Evolutionary conservation across 2,113 vertebrate genomes (phyloP).

Genomic region (Egretta garzetta): DNA sequence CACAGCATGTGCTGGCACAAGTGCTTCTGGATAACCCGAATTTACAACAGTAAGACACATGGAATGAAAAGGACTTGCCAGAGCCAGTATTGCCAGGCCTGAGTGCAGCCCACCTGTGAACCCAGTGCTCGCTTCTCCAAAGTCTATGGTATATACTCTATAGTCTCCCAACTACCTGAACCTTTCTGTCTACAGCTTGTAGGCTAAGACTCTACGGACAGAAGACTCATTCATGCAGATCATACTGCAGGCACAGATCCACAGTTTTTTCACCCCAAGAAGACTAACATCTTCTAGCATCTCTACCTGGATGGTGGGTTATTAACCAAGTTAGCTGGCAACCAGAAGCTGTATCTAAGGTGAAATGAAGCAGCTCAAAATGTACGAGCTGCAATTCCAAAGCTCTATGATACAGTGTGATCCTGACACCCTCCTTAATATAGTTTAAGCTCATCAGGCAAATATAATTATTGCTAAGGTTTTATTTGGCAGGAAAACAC

Average conservation of each 20-base stretch:
- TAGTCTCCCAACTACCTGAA: not conserved
- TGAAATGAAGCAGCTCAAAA: not conserved
- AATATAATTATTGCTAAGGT: conserved; percentile 28
- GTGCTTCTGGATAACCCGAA: not conserved
- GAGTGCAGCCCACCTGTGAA: not conserved
- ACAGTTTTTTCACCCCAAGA: not conserved
- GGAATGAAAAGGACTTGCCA: not conserved
- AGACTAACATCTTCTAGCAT: not conserved
- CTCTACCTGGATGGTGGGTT: not conserved
- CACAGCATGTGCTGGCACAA: conserved; percentile 28
- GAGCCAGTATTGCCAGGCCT: not conserved
- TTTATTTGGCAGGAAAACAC: conserved; percentile 21
- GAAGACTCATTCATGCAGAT: not conserved
- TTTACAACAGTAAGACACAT: not conserved
- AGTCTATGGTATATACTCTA: not conserved
- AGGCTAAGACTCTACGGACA: not conserved
- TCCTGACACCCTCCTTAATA: not conserved
- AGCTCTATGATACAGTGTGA: not conserved
- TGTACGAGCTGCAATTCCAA: not conserved
- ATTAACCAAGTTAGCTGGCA: not conserved
- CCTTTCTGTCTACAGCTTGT: too few relatives aligned
- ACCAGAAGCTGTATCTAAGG: not conserved
- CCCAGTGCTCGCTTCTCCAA: not conserved
- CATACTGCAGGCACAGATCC: not conserved
- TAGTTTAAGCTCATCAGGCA: not conserved